Base-by-base conservation (phyloP, 2,888 invertebrate species). In the Anodontia alba region DNA sequence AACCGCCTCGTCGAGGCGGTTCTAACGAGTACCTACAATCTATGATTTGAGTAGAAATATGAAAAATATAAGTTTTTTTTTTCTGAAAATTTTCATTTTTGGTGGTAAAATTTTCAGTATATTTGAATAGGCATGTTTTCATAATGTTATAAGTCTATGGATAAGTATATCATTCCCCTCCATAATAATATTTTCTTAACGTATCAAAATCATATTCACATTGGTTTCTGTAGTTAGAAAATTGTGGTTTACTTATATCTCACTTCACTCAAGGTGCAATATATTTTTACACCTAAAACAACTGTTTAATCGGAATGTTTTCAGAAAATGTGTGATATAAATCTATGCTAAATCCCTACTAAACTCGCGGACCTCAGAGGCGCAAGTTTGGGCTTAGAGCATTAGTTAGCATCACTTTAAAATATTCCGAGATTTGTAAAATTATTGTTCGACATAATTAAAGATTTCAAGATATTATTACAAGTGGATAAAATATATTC, bases 361-460 rank as follows among this genome's bases (percentile, higher is more conserved):
- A 62, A 62, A 62, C 62, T 33, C 33, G 12, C 20, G 20, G 62
- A 1, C 62, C 62, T 62, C n/a, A 62, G 33, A 62, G 62, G 62
- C 62, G 62, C 62, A 33, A 62, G 62, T 62, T 62, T 33, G 20
- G 62, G 62, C 62, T 62, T 54, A 54, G n/a, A 26, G 54, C 54
- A 29, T 54, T 33, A 62, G 33, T 23, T n/a, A 31, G 29, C 33
- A 62, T 62, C 62, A 62, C 26, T 75, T 75, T 36, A 72, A 78
- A 78, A 76, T 76, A 76, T 81, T 68, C 68, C 5, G 29, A 23
- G 49, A 38, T 36, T 77, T 77, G 43, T 36, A 20, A 49, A 49
- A 67, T 68, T 70, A 85, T 83, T 85, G 83, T 85, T 78, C 78
- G 26, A 23, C 57, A 33, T 80, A 85, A 85, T 81, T 85, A 82